Evolutionary conservation across 2,888 invertebrate genomes (phyloP).

Genomic region (Amphimallon solstitiale): DNA sequence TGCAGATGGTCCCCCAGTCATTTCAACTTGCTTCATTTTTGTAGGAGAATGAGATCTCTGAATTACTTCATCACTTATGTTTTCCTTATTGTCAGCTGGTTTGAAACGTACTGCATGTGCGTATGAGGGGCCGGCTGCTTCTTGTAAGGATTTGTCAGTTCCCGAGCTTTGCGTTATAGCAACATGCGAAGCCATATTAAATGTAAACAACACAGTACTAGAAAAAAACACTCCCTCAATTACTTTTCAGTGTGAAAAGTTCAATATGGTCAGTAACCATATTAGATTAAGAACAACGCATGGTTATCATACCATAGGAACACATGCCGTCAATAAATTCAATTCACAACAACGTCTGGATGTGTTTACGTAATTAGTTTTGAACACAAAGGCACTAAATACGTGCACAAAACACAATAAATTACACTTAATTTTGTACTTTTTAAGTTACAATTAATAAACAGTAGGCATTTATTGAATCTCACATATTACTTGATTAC

Average conservation of each 20-base stretch:
- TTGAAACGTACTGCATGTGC: constrained; percentile 75
- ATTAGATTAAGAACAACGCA: constrained; percentile 61
- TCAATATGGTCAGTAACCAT: constrained; percentile 63
- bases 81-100: constrained; percentile 47
- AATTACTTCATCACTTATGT: constrained; percentile 29
- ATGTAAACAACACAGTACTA: constrained; percentile 42
- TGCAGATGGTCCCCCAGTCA: constrained; percentile 34
- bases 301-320: constrained; percentile 53
- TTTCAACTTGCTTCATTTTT: constrained; percentile 6
- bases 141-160: constrained; percentile 35
- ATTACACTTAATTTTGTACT: constrained; percentile 23
- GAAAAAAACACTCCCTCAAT: constrained; percentile 34
- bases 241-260: constrained; percentile 43
- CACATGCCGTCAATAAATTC: constrained; percentile 34
- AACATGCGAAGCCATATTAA: constrained; percentile 56
- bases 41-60: constrained; percentile 24
- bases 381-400: constrained; percentile 14
- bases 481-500: constrained; percentile 14
- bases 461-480: constrained; percentile 31
- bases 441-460: constrained; percentile 34
- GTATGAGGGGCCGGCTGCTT: constrained; percentile 72
- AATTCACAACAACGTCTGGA: constrained; percentile 20
- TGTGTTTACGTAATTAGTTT: constrained; percentile 36
- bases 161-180: constrained; percentile 51
- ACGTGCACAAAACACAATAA: constrained; percentile 20